A percentile compares a stretch with the other conserved stretches of the same genome.
Conservation (phyloP, 1,140 invertebrate genomes). For the Adoxophyes honmai region DNA sequence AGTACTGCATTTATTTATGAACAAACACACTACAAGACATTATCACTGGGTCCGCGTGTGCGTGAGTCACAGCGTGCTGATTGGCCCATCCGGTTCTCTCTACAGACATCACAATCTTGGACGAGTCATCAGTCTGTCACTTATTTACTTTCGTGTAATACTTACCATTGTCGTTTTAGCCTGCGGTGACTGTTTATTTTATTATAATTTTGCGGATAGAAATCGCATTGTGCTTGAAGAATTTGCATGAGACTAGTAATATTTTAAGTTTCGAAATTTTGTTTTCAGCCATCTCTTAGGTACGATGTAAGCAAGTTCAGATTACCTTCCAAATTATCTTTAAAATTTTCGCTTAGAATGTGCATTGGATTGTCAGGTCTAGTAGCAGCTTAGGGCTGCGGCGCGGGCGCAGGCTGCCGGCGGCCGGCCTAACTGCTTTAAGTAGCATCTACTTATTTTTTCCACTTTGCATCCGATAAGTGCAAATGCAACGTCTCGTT, state of each 20-base stretch:
- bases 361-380: not conserved
- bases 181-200: too few species aligned
- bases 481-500: constrained; percentile 63
- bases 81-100: constrained; percentile 63
- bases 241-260: too few species aligned
- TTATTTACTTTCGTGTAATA: not conserved
- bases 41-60: constrained; percentile 18
- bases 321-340: too few species aligned
- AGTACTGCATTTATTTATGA: too few species aligned
- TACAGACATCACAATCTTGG: constrained; percentile 50
- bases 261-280: too few species aligned
- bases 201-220: too few species aligned
- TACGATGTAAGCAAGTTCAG: too few species aligned
- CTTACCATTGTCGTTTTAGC: too few species aligned
- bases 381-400: not conserved
- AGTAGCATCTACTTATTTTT: constrained; percentile 37
- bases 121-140: constrained; percentile 26
- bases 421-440: constrained; percentile 38
- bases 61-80: constrained; percentile 59
- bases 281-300: too few species aligned
- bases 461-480: constrained; percentile 50
- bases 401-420: constrained; percentile 26
- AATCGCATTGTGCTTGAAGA: too few species aligned
- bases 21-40: not conserved
- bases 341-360: too few species aligned